Percentiles rank a stretch among this genome's conserved stretches.
These are phyloP conservation scores for Stramonita haemastoma DNA, from an alignment of 2,888 invertebrate species.

Conservation along the genomic window DNA sequence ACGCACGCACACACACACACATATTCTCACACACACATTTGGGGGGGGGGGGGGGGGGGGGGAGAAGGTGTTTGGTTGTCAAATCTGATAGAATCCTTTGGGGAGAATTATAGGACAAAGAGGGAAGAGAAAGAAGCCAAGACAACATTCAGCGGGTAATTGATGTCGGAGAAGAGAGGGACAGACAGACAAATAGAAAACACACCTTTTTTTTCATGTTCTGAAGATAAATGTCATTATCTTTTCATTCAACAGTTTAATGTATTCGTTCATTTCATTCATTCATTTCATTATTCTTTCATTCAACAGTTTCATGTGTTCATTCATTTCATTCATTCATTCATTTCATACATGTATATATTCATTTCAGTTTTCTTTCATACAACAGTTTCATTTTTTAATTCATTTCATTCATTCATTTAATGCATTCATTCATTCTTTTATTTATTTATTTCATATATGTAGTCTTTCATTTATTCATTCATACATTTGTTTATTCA, in stretches of 20 bases:
- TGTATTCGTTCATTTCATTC: neutral
- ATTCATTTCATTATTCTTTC: no score
- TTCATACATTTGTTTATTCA: no score
- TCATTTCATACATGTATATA: neutral
- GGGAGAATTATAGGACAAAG: no score
- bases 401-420: neutral
- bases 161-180: neutral
- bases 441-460: neutral
- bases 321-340: neutral
- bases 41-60: no score
- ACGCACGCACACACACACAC: neutral
- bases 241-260: neutral
- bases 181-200: neutral
- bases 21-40: no score
- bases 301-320: no score
- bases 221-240: neutral
- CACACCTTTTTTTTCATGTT: neutral
- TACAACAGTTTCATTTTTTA: no score
- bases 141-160: no score
- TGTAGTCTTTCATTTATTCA: neutral
- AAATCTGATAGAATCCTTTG: no score
- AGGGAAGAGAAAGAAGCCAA: no score
- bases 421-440: neutral
- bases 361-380: no score
- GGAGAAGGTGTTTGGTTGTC: no score